Evolutionary conservation across 2,113 vertebrate species (phyloP).

Genomic region (Paratilapia polleni): DNA sequence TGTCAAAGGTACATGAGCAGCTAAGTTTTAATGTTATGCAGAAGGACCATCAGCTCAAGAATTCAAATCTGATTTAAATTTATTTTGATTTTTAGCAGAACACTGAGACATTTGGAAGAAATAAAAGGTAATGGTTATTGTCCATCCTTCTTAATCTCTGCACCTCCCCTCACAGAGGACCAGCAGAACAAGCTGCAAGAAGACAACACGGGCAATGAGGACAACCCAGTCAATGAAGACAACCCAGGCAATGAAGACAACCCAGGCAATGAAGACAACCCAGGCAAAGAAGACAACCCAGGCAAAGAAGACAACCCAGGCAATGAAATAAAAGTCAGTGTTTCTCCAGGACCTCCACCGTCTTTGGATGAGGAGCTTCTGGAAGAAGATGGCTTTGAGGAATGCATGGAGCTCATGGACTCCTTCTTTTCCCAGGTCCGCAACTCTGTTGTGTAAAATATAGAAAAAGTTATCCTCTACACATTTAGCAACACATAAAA

Average conservation of each 20-base stretch:
- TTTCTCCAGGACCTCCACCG: neutral
- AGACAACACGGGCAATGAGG: fast-evolving
- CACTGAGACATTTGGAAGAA: neutral
- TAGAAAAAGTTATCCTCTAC: neutral
- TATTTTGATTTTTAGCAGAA: neutral
- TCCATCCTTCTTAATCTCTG: neutral
- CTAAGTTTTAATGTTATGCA: neutral
- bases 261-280: fast-evolving
- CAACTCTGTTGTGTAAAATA: neutral
- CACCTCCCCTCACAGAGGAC: neutral
- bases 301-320: neutral
- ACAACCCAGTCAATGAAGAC: neutral
- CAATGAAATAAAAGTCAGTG: neutral
- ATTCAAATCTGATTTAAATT: neutral
- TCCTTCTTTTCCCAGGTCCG: slow-evolving; percentile 21
- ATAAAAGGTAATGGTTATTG: neutral
- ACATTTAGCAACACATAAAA: neutral
- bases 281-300: neutral
- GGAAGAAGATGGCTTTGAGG: slow-evolving; percentile 53
- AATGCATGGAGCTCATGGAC: slow-evolving; percentile 69
- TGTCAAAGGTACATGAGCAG: neutral
- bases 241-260: too few relatives aligned
- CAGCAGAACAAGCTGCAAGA: neutral
- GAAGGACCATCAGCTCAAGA: neutral
- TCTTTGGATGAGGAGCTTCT: slow-evolving; percentile 27